Evolutionary conservation across 92 coral and sea anemone species (phyloP).

Genomic region (Porites lobata): DNA sequence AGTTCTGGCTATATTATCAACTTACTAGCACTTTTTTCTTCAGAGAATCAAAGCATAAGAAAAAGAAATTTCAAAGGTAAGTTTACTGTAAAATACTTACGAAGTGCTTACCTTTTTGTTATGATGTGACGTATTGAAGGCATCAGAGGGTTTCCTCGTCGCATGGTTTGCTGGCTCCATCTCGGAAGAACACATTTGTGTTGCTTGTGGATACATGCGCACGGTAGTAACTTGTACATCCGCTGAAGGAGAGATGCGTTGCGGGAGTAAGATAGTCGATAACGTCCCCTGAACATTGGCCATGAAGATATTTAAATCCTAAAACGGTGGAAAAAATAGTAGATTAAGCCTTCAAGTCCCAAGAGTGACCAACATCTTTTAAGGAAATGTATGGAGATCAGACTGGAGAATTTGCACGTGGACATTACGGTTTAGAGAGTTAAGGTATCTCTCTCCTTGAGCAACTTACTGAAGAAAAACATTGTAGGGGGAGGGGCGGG

Average conservation of each 20-base stretch:
- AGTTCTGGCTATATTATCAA: too few species aligned
- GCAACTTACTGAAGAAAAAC: not conserved
- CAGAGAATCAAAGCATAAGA: too few species aligned
- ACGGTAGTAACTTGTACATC: constrained; percentile 32
- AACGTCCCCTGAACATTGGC: constrained; percentile 46
- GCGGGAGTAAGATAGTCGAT: constrained; percentile 49
- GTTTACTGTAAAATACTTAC: too few species aligned
- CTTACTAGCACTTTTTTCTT: too few species aligned
- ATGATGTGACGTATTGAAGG: not conserved
- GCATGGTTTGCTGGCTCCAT: not conserved
- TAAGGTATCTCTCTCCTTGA: not conserved
- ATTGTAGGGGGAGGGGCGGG: too few species aligned
- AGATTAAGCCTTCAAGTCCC: too few species aligned
- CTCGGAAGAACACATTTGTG: not conserved
- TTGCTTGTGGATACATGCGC: constrained; percentile 13
- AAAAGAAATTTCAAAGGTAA: too few species aligned
- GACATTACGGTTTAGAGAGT: too few species aligned
- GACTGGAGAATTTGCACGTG: too few species aligned
- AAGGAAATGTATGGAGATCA: too few species aligned
- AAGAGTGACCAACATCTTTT: too few species aligned
- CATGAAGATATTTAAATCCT: constrained; percentile 64
- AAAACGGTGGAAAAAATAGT: not conserved
- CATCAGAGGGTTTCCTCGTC: not conserved
- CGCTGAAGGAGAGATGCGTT: constrained; percentile 18
- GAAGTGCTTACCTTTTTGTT: too few species aligned